phyloP scores from a whole-genome alignment of 2,113 vertebrate genomes.

The Mormyrus iriodes region DNA sequence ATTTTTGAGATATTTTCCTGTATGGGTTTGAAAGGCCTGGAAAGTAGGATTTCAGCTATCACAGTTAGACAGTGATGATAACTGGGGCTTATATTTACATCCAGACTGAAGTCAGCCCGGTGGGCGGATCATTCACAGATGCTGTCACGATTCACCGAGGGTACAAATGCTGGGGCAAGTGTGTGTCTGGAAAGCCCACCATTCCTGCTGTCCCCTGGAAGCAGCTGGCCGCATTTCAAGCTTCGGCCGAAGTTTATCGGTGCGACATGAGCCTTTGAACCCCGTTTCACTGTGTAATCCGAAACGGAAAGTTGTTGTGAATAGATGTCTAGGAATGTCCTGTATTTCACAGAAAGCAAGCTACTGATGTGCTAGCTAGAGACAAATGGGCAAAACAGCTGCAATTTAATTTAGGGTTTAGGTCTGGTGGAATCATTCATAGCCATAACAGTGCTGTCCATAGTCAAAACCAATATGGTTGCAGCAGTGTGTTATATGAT shows the following conservation, averaged over 20 bases:
- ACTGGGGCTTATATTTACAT: not conserved
- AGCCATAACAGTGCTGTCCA: not conserved
- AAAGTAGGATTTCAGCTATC: not conserved
- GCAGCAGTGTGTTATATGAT: not conserved
- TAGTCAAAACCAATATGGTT: not conserved
- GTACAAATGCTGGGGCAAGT: not conserved
- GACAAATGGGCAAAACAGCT: not conserved
- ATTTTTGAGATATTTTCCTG: not conserved
- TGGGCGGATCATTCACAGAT: not conserved
- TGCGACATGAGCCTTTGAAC: not conserved
- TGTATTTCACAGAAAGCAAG: not conserved
- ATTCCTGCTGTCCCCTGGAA: not conserved
- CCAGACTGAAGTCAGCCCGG: not conserved
- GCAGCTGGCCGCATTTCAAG: not conserved
- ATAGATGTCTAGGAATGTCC: conserved; percentile 6
- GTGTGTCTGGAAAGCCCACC: not conserved
- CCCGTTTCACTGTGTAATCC: not conserved
- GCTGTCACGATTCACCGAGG: not conserved
- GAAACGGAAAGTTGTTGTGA: not conserved
- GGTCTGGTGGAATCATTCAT: not conserved
- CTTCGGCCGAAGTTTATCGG: not conserved
- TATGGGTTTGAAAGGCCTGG: not conserved
- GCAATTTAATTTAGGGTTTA: not conserved
- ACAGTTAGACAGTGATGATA: not conserved
- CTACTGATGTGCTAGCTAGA: not conserved